These are phyloP conservation scores for Amphibalanus amphitrite DNA, from an alignment of 1,140 invertebrate species.

Conservation along the genomic window DNA sequence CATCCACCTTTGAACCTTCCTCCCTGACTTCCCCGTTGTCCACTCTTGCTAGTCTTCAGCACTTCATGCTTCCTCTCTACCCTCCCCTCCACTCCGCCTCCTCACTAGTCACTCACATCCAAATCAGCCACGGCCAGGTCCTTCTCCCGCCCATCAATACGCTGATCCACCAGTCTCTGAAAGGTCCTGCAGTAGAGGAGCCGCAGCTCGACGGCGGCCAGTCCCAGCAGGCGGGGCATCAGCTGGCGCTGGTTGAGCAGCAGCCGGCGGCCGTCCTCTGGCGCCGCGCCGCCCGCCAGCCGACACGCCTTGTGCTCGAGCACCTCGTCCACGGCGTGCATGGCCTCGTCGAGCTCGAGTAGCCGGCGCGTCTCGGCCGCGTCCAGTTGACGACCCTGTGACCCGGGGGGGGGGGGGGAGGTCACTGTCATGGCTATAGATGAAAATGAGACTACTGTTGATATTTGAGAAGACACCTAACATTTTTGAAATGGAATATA, in stretches of 20 bases:
- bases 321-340: conserved; percentile 80
- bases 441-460: too few relatives aligned
- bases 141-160: conserved; percentile 46
- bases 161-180: conserved; percentile 61
- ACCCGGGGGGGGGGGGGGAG: conserved; percentile 20
- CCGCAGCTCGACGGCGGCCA: conserved; percentile 62
- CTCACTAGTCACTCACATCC: conserved; percentile 29
- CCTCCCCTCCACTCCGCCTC: too few relatives aligned
- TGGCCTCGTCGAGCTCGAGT: conserved; percentile 74
- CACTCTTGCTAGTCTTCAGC: too few relatives aligned
- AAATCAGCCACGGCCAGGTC: conserved; percentile 44
- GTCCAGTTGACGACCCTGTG: conserved; percentile 17
- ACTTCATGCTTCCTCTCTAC: too few relatives aligned
- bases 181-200: conserved; percentile 72
- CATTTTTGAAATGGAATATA: too few relatives aligned
- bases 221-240: conserved; percentile 32
- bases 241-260: conserved; percentile 38
- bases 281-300: neutral
- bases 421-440: too few relatives aligned
- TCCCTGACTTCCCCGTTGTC: too few relatives aligned
- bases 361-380: conserved; percentile 45
- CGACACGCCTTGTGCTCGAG: conserved; percentile 56
- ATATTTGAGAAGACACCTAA: too few relatives aligned
- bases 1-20: too few relatives aligned
- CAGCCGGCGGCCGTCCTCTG: neutral